phyloP scores from a whole-genome alignment of 2,797 vertebrate species.

The Pseudochaenichthys georgianus region DNA sequence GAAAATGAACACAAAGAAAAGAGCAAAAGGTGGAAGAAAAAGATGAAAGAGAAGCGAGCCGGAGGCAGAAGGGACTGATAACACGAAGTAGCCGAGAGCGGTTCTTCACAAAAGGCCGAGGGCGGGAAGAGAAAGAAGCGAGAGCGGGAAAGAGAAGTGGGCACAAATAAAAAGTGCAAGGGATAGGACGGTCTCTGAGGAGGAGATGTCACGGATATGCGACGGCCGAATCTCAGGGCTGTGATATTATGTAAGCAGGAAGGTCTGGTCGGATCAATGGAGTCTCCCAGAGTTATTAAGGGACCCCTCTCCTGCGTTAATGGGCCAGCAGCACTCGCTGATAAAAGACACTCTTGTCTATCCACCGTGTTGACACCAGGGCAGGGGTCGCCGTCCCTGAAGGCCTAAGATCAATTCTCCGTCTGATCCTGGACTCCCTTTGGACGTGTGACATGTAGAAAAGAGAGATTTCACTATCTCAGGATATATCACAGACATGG shows the following conservation, averaged over 20 bases:
- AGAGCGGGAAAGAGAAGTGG: constrained; percentile 42
- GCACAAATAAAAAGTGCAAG: constrained; percentile 58
- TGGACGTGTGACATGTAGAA: neutral
- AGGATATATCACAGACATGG: neutral
- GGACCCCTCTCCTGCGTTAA: constrained; percentile 67
- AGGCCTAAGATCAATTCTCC: constrained; percentile 28
- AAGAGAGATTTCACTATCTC: constrained; percentile 11
- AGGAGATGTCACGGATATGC: constrained; percentile 79
- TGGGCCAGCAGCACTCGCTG: constrained; percentile 59
- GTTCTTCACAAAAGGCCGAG: constrained; percentile 67
- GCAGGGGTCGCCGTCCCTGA: constrained; percentile 18
- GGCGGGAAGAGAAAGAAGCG: constrained; percentile 37
- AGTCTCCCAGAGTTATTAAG: constrained; percentile 64
- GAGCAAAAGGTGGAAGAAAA: constrained; percentile 36
- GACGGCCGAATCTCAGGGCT: constrained; percentile 58
- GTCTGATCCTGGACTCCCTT: constrained; percentile 7
- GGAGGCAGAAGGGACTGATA: constrained; percentile 50
- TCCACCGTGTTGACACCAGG: constrained; percentile 35
- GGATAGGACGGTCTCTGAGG: constrained; percentile 52
- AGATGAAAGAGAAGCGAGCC: constrained; percentile 34
- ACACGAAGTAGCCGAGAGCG: constrained; percentile 54
- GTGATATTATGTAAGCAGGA: constrained; percentile 71
- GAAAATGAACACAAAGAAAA: constrained; percentile 24
- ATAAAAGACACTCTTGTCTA: constrained; percentile 55
- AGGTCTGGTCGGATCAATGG: constrained; percentile 72